A percentile compares a stretch with the other conserved stretches of the same genome.
These are phyloP conservation scores for Tenthredo notha DNA, from an alignment of 2,888 invertebrate species.

Conservation along the genomic window DNA sequence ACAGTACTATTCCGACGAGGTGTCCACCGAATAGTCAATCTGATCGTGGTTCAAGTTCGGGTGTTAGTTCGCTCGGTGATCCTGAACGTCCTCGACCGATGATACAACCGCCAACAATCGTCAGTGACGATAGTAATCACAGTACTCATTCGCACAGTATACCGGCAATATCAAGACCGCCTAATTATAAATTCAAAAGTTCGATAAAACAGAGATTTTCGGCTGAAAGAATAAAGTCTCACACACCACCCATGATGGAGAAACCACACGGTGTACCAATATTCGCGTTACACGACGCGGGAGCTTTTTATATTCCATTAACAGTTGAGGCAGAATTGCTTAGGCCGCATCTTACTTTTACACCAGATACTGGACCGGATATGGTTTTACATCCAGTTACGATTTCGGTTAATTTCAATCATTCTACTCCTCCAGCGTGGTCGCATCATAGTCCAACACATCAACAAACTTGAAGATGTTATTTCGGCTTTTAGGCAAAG, in stretches of 20 bases:
- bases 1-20: slow-evolving; percentile 69
- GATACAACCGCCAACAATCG: slow-evolving; percentile 76
- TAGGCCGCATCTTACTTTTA: slow-evolving; percentile 82
- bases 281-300: slow-evolving; percentile 94
- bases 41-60: slow-evolving; percentile 75
- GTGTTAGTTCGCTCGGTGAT: slow-evolving; percentile 75
- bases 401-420: slow-evolving; percentile 90
- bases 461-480: slow-evolving; percentile 66
- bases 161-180: slow-evolving; percentile 72
- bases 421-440: slow-evolving; percentile 69
- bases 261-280: slow-evolving; percentile 86
- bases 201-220: slow-evolving; percentile 94
- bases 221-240: slow-evolving; percentile 79
- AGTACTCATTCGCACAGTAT: slow-evolving; percentile 78
- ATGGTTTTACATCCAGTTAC: slow-evolving; percentile 91
- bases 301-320: slow-evolving; percentile 93
- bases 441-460: slow-evolving; percentile 71
- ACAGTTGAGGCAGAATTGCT: slow-evolving; percentile 88
- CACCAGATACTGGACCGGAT: slow-evolving; percentile 79
- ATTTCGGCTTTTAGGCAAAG: not conserved
- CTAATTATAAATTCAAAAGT: slow-evolving; percentile 96
- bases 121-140: slow-evolving; percentile 76
- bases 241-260: slow-evolving; percentile 68
- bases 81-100: slow-evolving; percentile 70
- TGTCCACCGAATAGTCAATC: slow-evolving; percentile 71